Evolutionary conservation across 2,888 invertebrate species (phyloP).

Genomic region (Plebejus melissa): DNA sequence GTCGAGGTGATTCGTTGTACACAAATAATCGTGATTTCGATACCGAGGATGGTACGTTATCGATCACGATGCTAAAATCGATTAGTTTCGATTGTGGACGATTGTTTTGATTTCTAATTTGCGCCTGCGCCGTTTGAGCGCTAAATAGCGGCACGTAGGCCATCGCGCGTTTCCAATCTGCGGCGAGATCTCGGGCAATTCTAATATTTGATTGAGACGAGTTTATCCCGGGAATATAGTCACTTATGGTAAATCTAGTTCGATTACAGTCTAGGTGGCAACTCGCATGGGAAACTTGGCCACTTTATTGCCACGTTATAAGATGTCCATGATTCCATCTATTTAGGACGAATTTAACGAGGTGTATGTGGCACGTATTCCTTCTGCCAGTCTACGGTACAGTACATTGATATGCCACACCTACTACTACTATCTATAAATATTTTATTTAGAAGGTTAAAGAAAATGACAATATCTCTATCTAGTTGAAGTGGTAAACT

Average conservation of each 20-base stretch:
- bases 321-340: background rate
- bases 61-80: conserved; percentile 74
- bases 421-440: background rate
- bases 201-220: conserved; percentile 27
- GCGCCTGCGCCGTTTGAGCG: conserved; percentile 72
- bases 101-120: conserved; percentile 79
- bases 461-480: background rate
- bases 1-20: conserved; percentile 42
- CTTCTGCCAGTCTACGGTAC: background rate
- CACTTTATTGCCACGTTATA: background rate
- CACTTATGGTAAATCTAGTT: conserved; percentile 9
- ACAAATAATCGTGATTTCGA: conserved; percentile 73
- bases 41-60: conserved; percentile 71
- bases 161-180: conserved; percentile 63
- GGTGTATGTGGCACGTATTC: background rate
- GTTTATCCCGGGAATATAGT: conserved; percentile 5
- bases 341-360: background rate
- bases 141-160: conserved; percentile 77
- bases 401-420: background rate
- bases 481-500: background rate
- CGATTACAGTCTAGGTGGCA: background rate
- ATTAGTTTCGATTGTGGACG: conserved; percentile 73
- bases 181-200: conserved; percentile 32
- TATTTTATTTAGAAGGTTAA: background rate
- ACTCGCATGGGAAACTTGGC: background rate